Evolutionary conservation across 2,888 invertebrate genomes (phyloP).

Genomic region (Meta bourneti): DNA sequence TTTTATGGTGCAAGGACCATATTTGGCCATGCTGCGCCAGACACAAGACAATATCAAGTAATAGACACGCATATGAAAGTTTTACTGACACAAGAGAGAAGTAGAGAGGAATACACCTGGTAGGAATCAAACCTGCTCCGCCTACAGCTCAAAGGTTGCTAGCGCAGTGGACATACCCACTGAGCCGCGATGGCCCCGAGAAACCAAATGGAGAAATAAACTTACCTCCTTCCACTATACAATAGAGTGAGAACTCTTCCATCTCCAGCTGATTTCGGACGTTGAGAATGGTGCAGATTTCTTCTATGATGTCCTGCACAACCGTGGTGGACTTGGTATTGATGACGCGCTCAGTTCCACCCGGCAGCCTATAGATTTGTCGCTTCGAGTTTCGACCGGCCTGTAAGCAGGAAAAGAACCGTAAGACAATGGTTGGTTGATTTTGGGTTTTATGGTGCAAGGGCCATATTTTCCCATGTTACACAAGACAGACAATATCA

Average conservation of each 20-base stretch:
- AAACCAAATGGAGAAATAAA: not conserved
- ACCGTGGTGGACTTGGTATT: constrained; percentile 97
- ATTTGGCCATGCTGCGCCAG: no score
- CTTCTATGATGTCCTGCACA: constrained; percentile 86
- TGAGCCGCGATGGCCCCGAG: no score
- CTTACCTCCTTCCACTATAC: constrained; percentile 95
- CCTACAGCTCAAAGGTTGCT: not conserved
- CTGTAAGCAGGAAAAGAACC: constrained; percentile 78
- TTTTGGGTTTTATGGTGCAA: no score
- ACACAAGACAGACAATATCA: no score
- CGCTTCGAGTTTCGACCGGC: constrained; percentile 89
- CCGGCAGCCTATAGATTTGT: constrained; percentile 95
- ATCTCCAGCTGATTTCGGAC: constrained; percentile 88
- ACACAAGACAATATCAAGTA: no score
- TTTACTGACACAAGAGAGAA: no score
- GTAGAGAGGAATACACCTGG: no score
- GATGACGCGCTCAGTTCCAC: constrained; percentile 95
- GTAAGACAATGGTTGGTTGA: not conserved
- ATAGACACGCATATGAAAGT: no score
- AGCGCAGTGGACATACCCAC: no score
- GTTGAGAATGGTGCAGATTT: constrained; percentile 85
- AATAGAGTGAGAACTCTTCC: constrained; percentile 98
- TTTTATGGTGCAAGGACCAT: no score
- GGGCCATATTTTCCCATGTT: no score
- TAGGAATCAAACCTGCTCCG: no score